Evolutionary conservation across 2,113 vertebrate genomes (phyloP).

Genomic region (Emydocephalus ijimae): DNA sequence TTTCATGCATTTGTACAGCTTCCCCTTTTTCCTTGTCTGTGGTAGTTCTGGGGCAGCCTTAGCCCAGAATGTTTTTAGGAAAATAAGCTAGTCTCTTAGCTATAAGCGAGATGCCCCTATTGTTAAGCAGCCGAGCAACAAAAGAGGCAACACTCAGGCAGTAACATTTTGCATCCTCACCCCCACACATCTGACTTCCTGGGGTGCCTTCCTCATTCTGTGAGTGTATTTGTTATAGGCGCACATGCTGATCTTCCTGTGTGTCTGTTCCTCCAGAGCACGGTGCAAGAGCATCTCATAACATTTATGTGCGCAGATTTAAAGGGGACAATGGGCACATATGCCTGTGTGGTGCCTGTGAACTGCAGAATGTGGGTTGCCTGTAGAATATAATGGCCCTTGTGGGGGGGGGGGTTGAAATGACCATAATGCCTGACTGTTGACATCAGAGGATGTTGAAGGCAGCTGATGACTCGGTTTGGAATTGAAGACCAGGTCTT

Average conservation of each 20-base stretch:
- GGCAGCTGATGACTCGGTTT: neutral
- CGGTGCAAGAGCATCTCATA: fast-evolving
- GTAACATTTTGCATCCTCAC: neutral
- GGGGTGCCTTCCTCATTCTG: neutral
- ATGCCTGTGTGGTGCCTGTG: neutral
- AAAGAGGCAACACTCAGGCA: neutral
- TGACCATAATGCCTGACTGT: neutral
- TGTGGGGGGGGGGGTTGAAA: no score
- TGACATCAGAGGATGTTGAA: fast-evolving
- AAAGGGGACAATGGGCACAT: no score
- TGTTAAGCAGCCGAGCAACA: neutral
- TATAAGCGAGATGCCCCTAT: neutral
- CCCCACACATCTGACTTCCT: neutral
- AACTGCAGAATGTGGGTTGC: neutral
- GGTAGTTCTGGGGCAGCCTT: neutral
- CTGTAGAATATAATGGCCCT: neutral
- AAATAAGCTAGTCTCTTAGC: neutral
- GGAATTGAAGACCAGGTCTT: neutral
- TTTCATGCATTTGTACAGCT: neutral
- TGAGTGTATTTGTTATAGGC: neutral
- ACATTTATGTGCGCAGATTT: fast-evolving
- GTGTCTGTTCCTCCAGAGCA: neutral
- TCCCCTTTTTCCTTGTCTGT: neutral
- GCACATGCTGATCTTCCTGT: neutral
- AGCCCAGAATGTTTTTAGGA: neutral